A percentile compares a stretch with the other conserved stretches of the same genome.
Evolutionary conservation across 2,797 vertebrate species (phyloP).

Genomic region (Amblyraja radiata): DNA sequence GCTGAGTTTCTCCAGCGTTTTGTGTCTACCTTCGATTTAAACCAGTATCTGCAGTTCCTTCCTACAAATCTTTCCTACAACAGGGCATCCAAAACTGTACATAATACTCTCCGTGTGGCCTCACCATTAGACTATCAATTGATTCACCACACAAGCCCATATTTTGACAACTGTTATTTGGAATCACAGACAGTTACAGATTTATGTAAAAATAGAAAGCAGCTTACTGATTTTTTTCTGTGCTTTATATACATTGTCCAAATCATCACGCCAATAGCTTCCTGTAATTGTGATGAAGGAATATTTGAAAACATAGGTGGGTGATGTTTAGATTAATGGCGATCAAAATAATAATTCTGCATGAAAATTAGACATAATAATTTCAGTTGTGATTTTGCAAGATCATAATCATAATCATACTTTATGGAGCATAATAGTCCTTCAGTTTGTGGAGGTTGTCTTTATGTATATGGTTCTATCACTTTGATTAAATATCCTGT

Average conservation of each 20-base stretch:
- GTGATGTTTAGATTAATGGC: not conserved
- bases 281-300: not conserved
- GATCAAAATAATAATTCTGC: not conserved
- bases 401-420: not conserved
- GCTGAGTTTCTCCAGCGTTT: too few relatives aligned
- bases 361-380: slow-evolving; percentile 4
- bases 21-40: too few relatives aligned
- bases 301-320: not conserved
- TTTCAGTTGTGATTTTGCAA: not conserved
- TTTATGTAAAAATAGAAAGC: not conserved
- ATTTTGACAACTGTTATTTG: not conserved
- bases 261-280: not conserved
- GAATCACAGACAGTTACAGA: not conserved
- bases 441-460: not conserved
- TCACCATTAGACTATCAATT: too few relatives aligned
- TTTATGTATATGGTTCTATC: not conserved
- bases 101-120: too few relatives aligned
- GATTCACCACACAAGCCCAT: not conserved
- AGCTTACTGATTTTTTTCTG: not conserved
- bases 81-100: too few relatives aligned
- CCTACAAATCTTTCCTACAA: too few relatives aligned
- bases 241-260: not conserved
- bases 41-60: too few relatives aligned
- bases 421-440: not conserved
- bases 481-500: slow-evolving; percentile 12